Conservation (phyloP, 2,888 invertebrate genomes). For the Thereva unica region DNA sequence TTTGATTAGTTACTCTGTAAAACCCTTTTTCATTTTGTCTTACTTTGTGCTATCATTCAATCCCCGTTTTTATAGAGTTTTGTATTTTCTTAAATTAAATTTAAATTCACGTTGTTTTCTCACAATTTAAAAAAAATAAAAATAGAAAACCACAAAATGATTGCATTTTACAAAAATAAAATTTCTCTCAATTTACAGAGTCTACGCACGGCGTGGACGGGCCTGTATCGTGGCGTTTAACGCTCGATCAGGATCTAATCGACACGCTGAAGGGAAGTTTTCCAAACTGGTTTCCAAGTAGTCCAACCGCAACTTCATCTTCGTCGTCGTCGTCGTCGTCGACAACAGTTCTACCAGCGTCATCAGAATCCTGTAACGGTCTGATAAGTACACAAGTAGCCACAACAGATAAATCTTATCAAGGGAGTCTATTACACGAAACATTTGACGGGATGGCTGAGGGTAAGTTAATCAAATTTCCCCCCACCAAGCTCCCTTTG, state of each 20-base stretch:
- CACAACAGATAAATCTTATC: slow-evolving; percentile 49
- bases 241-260: slow-evolving; percentile 89
- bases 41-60: too few relatives aligned
- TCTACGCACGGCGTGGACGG: slow-evolving; percentile 74
- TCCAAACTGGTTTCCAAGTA: slow-evolving; percentile 87
- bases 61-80: too few relatives aligned
- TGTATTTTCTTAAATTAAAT: too few relatives aligned
- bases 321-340: slow-evolving; percentile 40
- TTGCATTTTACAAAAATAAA: slow-evolving; percentile 20
- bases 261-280: slow-evolving; percentile 90
- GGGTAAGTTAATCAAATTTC: slow-evolving; percentile 47
- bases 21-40: too few relatives aligned
- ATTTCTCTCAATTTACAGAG: slow-evolving; percentile 63
- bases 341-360: slow-evolving; percentile 21
- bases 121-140: too few relatives aligned
- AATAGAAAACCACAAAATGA: too few relatives aligned
- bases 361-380: slow-evolving; percentile 50
- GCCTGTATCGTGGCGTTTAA: slow-evolving; percentile 87
- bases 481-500: neutral
- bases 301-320: slow-evolving; percentile 45
- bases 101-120: too few relatives aligned
- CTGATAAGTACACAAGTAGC: slow-evolving; percentile 49
- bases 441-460: slow-evolving; percentile 58
- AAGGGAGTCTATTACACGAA: slow-evolving; percentile 56
- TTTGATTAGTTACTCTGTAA: too few relatives aligned